Evolutionary conservation across 2,888 invertebrate genomes (phyloP), one percentile per base, ranked within the genome.

Genomic region (Gonocerus acuteangulatus): DNA sequence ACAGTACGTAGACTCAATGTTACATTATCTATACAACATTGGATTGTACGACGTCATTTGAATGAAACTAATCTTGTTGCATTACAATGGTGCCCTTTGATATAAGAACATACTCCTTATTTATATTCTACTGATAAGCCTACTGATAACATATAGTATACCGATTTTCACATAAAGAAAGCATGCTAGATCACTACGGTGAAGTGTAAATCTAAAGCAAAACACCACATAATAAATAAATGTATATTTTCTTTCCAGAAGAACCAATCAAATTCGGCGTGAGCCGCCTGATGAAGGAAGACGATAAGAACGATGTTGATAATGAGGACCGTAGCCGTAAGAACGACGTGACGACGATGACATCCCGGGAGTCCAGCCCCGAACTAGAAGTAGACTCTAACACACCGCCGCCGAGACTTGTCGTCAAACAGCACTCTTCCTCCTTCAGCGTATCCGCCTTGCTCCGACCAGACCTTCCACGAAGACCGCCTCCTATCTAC

Each of bases 191-290:
- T n/a, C n/a, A n/a, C n/a, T n/a, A n/a, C n/a, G n/a, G 39, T n/a
- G 39, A 13, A 13, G 39, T 4, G 13, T 39, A 39, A 9, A 27
- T 27, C 9, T 27, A 27, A 9, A 27, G 27, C 4, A 9, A 27
- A 27, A 6, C 9, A 27, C 27, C 27, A 27, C 27, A 4, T 6
- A n/a, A n/a, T n/a, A n/a, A n/a, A n/a, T n/a, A n/a, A n/a, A n/a
- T n/a, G n/a, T n/a, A n/a, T n/a, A n/a, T n/a, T n/a, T n/a, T n/a
- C n/a, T n/a, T n/a, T 54, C 2, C 42, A 54, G 54, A 83, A 89
- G 90, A 88, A 71, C 84, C 86, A 72, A 83, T 90, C 71, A 89
- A 89, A 71, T 91, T 90, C 71, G 89, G 90, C 63, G 85, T 91
- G 70, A 88, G 83, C 73, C 84, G 90, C 63, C 76, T 91, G 68